phyloP scores from a whole-genome alignment of 2,888 invertebrate genomes.

The Apantesis nais region DNA sequence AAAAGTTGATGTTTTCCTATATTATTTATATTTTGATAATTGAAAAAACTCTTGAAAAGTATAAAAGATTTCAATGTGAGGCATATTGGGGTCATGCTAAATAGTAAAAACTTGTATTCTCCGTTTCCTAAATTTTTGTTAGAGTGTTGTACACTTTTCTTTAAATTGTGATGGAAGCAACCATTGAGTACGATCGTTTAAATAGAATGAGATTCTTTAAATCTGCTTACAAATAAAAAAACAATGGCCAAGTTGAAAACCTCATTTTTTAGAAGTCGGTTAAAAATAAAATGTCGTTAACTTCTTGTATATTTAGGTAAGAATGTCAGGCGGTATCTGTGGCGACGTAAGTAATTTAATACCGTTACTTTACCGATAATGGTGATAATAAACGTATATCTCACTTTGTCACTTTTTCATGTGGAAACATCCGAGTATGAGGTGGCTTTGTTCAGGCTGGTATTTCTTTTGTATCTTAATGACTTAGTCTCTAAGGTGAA shows the following conservation, averaged over 20 bases:
- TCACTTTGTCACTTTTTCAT: constrained; percentile 46
- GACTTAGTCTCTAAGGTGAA: constrained; percentile 10
- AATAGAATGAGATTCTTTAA: too few relatives aligned
- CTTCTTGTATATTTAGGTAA: constrained; percentile 48
- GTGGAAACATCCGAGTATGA: constrained; percentile 4
- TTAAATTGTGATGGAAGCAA: too few relatives aligned
- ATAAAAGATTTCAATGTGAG: too few relatives aligned
- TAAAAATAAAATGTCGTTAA: constrained; percentile 31
- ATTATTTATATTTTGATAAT: too few relatives aligned
- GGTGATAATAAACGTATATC: constrained; percentile 57
- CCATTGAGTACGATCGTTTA: too few relatives aligned
- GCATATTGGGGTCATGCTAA: too few relatives aligned
- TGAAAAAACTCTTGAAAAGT: too few relatives aligned
- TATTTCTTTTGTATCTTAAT: constrained; percentile 8
- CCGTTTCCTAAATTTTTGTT: too few relatives aligned
- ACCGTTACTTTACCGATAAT: constrained; percentile 59
- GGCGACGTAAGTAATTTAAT: constrained; percentile 49
- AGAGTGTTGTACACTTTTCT: too few relatives aligned
- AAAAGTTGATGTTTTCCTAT: background rate
- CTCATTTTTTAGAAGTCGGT: background rate
- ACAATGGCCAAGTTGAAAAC: too few relatives aligned
- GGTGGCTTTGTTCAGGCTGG: constrained; percentile 16
- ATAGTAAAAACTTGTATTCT: too few relatives aligned
- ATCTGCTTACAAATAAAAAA: too few relatives aligned
- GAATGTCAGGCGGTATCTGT: constrained; percentile 47